Base-by-base conservation (phyloP, 2,113 vertebrate genomes). In the Brachyhypopomus occidentalis region DNA sequence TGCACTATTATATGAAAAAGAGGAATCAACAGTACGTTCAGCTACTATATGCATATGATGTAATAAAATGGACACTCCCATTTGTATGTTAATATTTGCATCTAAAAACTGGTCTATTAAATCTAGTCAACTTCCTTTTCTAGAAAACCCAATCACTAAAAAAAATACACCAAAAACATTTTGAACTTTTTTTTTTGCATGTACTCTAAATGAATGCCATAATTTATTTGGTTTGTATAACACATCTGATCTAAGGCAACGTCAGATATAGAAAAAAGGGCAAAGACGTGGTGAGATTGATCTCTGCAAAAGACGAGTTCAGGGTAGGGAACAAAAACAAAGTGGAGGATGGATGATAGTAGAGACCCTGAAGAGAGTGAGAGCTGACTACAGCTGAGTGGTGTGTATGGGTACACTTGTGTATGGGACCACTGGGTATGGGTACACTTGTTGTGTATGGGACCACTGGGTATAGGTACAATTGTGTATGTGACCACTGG, bases 181-280 rank as follows among this genome's bases (percentile, higher is more conserved):
- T 79, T 73, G 1, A 36, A 73, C 62, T 56, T 79, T 38, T 69
- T 63, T 79, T 80, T 82, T 85, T 77, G 60, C 85, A 82, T 62
- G 34, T 64, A 71, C 58, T n/a, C 48, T 22, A 87, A 84, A 83
- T 76, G 67, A 88, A 91, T 84, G 84, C 90, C 90, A 90, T 70
- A 81, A 73, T 81, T 89, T 90, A 89, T 94, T 94, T 94, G 92
- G 92, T 93, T 92, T 93, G 87, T 88, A 87, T 90, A 88, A 92
- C 91, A 90, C 91, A 91, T 92, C 90, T 92, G 88, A 92, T 87
- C 91, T 93, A 94, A 94, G 93, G 93, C 93, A 94, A 92, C 93
- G 86, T 92, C 89, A 88, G 92, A 89, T 86, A 75, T 88, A 88
- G 59, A 79, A 80, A 77, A 82, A 23, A 14, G 17, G 80, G 72